Conservation (phyloP, 2,797 vertebrate genomes). For the Pangasius krempfi region DNA sequence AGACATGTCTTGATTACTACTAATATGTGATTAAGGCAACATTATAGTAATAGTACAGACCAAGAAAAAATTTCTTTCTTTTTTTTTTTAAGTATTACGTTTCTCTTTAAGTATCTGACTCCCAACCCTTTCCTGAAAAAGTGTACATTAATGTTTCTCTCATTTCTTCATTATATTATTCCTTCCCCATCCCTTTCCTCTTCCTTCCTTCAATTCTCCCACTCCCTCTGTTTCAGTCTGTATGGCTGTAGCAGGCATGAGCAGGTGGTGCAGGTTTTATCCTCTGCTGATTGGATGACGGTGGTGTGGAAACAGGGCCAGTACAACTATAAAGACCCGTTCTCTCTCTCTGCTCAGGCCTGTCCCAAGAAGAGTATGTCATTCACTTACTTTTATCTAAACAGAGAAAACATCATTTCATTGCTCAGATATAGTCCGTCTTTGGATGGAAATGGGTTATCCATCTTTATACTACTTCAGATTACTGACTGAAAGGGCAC, state of each 20-base stretch:
- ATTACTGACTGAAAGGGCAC: too few species aligned
- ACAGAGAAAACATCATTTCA: not conserved
- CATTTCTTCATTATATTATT: not conserved
- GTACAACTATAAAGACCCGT: conserved; percentile 87
- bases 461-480: not conserved
- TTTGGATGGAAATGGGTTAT: not conserved
- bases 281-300: conserved; percentile 85
- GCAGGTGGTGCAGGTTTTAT: conserved; percentile 80
- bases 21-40: not conserved
- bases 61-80: too few species aligned
- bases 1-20: too few species aligned
- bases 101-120: not conserved
- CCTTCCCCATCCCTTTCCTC: not conserved
- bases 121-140: not conserved
- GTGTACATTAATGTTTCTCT: not conserved
- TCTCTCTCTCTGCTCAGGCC: conserved; percentile 80
- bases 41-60: not conserved
- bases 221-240: conserved; percentile 69
- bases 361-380: conserved; percentile 77
- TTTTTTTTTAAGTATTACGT: not conserved
- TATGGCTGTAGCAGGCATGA: conserved; percentile 90
- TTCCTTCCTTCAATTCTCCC: not conserved
- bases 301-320: conserved; percentile 91
- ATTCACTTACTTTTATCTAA: not conserved
- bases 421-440: not conserved